Evolutionary conservation across 1,140 invertebrate genomes (phyloP).

Genomic region (Phthorimaea operculella): DNA sequence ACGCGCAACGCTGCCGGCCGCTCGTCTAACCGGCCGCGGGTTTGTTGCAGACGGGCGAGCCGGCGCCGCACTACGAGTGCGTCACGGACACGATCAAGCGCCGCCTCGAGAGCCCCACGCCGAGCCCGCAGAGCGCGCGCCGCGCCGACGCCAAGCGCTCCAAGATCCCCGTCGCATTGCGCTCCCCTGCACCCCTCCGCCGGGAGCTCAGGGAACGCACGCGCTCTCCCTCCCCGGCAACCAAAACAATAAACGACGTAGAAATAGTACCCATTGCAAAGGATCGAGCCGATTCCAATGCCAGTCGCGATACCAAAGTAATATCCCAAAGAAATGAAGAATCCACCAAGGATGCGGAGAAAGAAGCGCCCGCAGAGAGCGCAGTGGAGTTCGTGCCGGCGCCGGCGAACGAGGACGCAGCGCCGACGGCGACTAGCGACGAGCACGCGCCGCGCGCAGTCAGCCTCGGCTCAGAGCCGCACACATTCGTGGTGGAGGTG

Average conservation of each 20-base stretch:
- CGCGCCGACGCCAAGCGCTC: constrained; percentile 47
- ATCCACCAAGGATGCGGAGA: constrained; percentile 46
- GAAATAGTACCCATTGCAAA: constrained; percentile 7
- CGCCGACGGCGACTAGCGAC: constrained; percentile 22
- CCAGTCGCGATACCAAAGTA: constrained; percentile 74
- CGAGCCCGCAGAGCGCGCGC: constrained; percentile 34
- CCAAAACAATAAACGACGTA: constrained; percentile 25
- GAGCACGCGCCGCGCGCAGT: constrained; percentile 63
- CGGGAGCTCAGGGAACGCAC: constrained; percentile 38
- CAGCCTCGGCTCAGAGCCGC: constrained; percentile 47
- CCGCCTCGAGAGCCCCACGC: constrained; percentile 51
- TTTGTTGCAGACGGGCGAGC: constrained; percentile 41
- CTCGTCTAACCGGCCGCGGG: constrained; percentile 14
- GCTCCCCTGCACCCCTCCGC: constrained; percentile 54
- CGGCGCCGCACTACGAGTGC: constrained; percentile 46
- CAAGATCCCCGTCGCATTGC: constrained; percentile 55
- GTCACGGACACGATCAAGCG: constrained; percentile 64
- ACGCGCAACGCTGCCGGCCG: constrained; percentile 23
- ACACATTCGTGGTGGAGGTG: constrained; percentile 54
- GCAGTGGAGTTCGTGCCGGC: constrained; percentile 44
- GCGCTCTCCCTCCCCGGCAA: background rate
- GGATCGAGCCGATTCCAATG: constrained; percentile 66
- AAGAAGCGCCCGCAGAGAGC: constrained; percentile 59
- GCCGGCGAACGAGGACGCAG: constrained; percentile 32
- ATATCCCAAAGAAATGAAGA: constrained; percentile 77